Conservation (phyloP, 2,888 invertebrate species). For the Zaprionus obscuricornis region DNA sequence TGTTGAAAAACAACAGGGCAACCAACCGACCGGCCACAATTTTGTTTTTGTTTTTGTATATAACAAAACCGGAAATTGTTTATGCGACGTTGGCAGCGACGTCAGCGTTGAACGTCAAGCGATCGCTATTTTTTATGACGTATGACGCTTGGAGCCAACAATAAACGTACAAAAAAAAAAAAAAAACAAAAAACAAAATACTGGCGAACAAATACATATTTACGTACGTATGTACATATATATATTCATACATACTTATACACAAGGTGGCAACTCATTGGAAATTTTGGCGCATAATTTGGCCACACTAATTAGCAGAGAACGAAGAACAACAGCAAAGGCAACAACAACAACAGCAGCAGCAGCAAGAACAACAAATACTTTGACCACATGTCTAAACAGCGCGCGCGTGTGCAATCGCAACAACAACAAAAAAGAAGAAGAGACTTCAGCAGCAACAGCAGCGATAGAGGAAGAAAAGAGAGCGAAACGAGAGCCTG, state of each 20-base stretch:
- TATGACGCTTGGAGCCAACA: too few species aligned
- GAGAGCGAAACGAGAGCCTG: conserved; percentile 50
- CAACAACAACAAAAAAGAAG: conserved; percentile 21
- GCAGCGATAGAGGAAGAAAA: conserved; percentile 25
- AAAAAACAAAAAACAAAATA: too few species aligned
- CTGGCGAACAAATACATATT: conserved; percentile 8
- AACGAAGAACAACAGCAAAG: conserved; percentile 23
- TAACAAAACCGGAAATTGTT: conserved; percentile 75
- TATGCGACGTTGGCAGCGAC: conserved; percentile 52
- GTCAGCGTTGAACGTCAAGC: conserved; percentile 28
- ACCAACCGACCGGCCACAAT: conserved; percentile 47
- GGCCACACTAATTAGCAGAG: conserved; percentile 74
- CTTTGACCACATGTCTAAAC: conserved; percentile 69
- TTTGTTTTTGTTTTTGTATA: conserved; percentile 40
- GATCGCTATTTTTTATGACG: conserved; percentile 69
- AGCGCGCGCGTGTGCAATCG: conserved; percentile 51
- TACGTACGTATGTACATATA: background rate
- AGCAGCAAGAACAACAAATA: conserved; percentile 29
- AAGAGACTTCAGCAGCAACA: background rate
- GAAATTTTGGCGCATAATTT: conserved; percentile 69
- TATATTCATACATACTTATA: conserved; percentile 10
- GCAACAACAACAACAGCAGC: conserved; percentile 27
- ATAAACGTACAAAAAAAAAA: too few species aligned
- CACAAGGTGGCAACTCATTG: conserved; percentile 50
- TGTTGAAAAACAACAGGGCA: conserved; percentile 56